Percentiles rank a stretch among this genome's conserved stretches.
phyloP scores from a whole-genome alignment of 1,140 invertebrate species.

The Drosophila repleta region DNA sequence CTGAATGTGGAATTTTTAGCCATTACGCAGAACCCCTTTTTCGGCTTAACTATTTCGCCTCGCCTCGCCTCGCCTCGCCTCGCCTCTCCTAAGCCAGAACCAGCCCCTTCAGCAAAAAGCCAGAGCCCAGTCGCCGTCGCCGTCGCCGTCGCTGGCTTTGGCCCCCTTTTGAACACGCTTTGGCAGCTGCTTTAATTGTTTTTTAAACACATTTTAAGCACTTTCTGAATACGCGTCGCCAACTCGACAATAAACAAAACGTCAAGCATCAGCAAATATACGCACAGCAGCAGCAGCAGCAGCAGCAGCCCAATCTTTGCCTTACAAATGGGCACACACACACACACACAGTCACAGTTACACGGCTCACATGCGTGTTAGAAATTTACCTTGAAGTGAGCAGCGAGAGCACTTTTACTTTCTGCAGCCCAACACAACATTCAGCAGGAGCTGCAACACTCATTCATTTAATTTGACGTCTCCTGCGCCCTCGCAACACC shows the following conservation, averaged over 20 bases:
- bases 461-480: slow-evolving; percentile 75
- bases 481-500: slow-evolving; percentile 10
- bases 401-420: slow-evolving; percentile 78
- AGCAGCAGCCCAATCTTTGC: slow-evolving; percentile 34
- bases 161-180: slow-evolving; percentile 11
- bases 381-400: slow-evolving; percentile 77
- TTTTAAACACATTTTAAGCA: slow-evolving; percentile 74
- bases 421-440: slow-evolving; percentile 31
- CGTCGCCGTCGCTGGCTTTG: not conserved
- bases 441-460: slow-evolving; percentile 47
- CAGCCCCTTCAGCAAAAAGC: not conserved
- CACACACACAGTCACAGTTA: too few species aligned
- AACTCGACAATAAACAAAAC: slow-evolving; percentile 65
- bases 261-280: slow-evolving; percentile 49
- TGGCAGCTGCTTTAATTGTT: slow-evolving; percentile 66
- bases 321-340: slow-evolving; percentile 55
- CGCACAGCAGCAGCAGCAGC: slow-evolving; percentile 3
- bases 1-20: slow-evolving; percentile 25
- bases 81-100: not conserved
- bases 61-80: not conserved
- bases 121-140: not conserved
- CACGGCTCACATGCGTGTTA: slow-evolving; percentile 14
- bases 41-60: not conserved
- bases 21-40: slow-evolving; percentile 18
- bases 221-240: slow-evolving; percentile 36